phyloP scores from a whole-genome alignment of 2,797 vertebrate genomes.

The Mareca strepera region DNA sequence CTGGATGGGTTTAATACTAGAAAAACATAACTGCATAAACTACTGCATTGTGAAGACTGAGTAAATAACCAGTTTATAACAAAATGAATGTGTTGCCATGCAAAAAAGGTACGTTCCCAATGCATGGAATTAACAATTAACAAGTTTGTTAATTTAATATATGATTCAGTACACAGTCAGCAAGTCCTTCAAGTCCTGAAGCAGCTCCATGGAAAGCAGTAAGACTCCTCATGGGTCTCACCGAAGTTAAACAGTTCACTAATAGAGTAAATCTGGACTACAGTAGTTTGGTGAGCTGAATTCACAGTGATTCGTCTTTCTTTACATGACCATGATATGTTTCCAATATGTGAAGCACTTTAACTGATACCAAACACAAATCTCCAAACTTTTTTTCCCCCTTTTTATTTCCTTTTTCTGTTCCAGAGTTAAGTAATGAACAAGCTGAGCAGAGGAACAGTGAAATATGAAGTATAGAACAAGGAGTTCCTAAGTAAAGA shows the following conservation, averaged over 20 bases:
- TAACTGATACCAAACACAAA: not conserved
- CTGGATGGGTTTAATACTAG: not conserved
- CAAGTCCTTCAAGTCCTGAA: not conserved
- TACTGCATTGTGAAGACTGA: not conserved
- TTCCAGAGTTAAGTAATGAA: constrained; percentile 18
- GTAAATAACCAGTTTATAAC: not conserved
- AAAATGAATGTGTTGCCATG: not conserved
- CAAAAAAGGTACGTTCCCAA: not conserved
- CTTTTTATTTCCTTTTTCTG: constrained; percentile 16
- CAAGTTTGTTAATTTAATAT: not conserved
- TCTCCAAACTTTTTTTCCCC: not conserved
- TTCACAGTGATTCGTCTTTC: not conserved
- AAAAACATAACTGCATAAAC: not conserved
- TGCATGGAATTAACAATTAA: not conserved
- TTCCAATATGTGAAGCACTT: not conserved
- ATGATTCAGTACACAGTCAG: not conserved
- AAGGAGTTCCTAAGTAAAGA: not conserved
- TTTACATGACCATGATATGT: not conserved
- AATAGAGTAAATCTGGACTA: not conserved
- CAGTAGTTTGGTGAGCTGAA: not conserved
- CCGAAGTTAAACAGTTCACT: not conserved
- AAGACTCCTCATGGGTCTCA: not conserved
- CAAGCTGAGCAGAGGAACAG: not conserved
- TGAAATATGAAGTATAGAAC: not conserved
- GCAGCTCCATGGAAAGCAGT: not conserved